Evolutionary conservation across 2,797 vertebrate genomes (phyloP).

Genomic region (Micrastur ruficollis): DNA sequence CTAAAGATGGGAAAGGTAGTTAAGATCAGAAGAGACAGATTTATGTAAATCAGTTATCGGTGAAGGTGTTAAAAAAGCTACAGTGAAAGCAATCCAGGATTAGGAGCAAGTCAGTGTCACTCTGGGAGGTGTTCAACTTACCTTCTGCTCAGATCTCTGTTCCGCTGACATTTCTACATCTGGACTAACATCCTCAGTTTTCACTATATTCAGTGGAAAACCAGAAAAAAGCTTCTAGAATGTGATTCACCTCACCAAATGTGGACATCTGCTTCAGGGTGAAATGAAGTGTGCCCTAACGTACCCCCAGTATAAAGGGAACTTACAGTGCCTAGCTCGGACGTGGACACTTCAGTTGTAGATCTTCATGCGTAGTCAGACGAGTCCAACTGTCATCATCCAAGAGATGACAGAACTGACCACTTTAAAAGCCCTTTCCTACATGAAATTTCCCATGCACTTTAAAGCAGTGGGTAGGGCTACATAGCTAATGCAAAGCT

Average conservation of each 20-base stretch:
- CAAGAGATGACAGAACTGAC: not conserved
- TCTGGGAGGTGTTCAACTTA: not conserved
- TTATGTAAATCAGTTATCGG: not conserved
- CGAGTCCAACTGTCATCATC: not conserved
- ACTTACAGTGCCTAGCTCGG: not conserved
- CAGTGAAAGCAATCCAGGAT: not conserved
- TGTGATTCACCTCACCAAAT: not conserved
- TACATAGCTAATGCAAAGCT: not conserved
- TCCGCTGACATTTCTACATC: not conserved
- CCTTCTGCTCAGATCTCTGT: not conserved
- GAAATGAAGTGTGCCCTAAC: not conserved
- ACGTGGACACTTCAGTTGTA: not conserved
- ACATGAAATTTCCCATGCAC: not conserved
- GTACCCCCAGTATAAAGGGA: not conserved
- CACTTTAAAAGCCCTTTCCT: not conserved
- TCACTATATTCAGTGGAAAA: not conserved
- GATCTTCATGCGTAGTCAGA: not conserved
- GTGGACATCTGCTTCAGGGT: not conserved
- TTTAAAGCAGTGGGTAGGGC: not conserved
- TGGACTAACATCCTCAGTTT: not conserved
- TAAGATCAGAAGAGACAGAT: not conserved
- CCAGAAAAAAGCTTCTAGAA: not conserved
- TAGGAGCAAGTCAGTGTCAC: not conserved
- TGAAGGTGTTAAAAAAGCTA: not conserved
- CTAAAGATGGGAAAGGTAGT: not conserved